Evolutionary conservation across 53 echinoderm and acorn worm genomes (phyloP).

Genomic region (Patiria pectinifera): DNA sequence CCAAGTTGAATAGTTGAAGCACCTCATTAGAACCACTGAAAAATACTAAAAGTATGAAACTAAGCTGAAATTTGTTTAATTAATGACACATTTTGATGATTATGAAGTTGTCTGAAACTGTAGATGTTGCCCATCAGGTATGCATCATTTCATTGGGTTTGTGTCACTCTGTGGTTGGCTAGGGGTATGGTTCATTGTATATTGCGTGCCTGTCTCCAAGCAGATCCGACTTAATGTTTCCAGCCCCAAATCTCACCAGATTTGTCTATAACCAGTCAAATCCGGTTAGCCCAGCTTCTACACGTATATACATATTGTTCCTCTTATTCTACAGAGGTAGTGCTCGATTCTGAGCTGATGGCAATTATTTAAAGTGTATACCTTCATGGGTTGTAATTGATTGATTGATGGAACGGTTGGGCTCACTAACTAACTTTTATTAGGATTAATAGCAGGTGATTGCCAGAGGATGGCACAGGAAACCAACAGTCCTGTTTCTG

Average conservation of each 20-base stretch:
- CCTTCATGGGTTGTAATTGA: not conserved
- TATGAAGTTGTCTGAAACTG: not conserved
- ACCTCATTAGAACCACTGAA: no score
- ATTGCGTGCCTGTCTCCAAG: not conserved
- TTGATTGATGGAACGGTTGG: constrained; percentile 7
- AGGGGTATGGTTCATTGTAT: not conserved
- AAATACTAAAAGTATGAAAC: no score
- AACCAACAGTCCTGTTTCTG: not conserved
- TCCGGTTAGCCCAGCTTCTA: not conserved
- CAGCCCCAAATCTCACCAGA: not conserved
- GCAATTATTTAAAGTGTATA: not conserved
- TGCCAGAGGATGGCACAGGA: not conserved
- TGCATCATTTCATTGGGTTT: not conserved
- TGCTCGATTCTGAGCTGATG: not conserved
- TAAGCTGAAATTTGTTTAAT: no score
- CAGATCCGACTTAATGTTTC: not conserved
- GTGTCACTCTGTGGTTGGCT: not conserved
- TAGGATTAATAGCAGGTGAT: constrained; percentile 24
- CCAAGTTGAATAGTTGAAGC: no score
- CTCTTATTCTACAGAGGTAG: not conserved
- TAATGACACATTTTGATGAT: not conserved
- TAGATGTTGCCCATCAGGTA: not conserved
- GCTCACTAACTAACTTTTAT: not conserved
- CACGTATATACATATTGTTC: not conserved
- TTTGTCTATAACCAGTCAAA: not conserved